These are phyloP conservation scores for Clarias gariepinus DNA, from an alignment of 2,113 vertebrate species.

Conservation along the genomic window DNA sequence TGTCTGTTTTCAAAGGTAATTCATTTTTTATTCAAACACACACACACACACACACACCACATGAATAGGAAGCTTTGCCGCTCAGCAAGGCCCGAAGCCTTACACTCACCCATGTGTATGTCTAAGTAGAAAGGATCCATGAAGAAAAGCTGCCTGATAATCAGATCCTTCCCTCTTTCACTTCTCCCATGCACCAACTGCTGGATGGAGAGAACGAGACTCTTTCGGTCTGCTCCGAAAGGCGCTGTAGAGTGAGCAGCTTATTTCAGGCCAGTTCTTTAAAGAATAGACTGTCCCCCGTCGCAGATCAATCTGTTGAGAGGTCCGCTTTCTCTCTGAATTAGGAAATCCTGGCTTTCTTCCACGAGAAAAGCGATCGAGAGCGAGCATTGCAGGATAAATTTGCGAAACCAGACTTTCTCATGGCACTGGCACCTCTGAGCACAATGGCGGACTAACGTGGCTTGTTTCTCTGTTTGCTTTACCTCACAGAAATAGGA, in stretches of 20 bases:
- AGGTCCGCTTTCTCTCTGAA: constrained; percentile 67
- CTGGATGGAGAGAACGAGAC: constrained; percentile 37
- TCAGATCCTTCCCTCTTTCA: constrained; percentile 24
- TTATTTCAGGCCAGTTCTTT: constrained; percentile 53
- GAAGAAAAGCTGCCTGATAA: constrained; percentile 30
- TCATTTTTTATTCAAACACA: background rate
- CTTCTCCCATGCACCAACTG: constrained; percentile 55
- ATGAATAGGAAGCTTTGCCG: background rate
- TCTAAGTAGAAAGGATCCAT: constrained; percentile 73
- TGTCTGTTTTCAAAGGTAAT: background rate
- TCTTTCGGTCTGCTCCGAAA: constrained; percentile 42
- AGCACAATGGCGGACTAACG: constrained; percentile 64
- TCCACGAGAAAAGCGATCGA: constrained; percentile 62
- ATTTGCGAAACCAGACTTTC: constrained; percentile 68
- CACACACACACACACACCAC: background rate
- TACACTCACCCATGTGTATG: constrained; percentile 64
- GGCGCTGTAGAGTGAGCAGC: constrained; percentile 49
- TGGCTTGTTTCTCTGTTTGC: constrained; percentile 57
- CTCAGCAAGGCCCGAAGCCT: constrained; percentile 26
- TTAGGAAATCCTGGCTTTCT: constrained; percentile 83
- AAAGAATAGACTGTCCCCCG: constrained; percentile 75
- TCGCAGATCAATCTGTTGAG: constrained; percentile 77
- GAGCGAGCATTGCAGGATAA: constrained; percentile 59
- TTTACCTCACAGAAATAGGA: constrained; percentile 59
- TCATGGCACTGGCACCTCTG: constrained; percentile 65